A percentile compares a stretch with the other conserved stretches of the same genome.
Evolutionary conservation across 2,888 invertebrate species (phyloP).

Genomic region (Drosophila cognata): DNA sequence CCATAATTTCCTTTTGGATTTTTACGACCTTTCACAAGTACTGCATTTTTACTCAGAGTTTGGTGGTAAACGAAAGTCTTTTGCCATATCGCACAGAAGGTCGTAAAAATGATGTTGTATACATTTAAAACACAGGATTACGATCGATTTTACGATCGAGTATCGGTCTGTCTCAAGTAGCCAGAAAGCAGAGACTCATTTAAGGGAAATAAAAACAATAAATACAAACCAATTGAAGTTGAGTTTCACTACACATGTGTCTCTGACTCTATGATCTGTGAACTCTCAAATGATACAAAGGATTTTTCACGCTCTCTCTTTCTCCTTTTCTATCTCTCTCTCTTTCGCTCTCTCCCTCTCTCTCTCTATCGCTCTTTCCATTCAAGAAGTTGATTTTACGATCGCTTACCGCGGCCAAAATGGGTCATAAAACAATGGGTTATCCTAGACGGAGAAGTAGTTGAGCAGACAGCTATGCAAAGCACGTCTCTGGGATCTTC

Average conservation of each 20-base stretch:
- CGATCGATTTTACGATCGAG: slow-evolving; percentile 67
- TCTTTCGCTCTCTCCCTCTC: neutral
- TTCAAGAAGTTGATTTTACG: slow-evolving; percentile 66
- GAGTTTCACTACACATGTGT: slow-evolving; percentile 21
- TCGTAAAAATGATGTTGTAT: slow-evolving; percentile 75
- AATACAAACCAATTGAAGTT: slow-evolving; percentile 61
- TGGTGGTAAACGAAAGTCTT: slow-evolving; percentile 61
- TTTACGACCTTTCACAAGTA: slow-evolving; percentile 70
- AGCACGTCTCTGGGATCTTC: slow-evolving; percentile 20
- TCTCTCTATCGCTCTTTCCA: slow-evolving; percentile 6
- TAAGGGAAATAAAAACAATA: slow-evolving; percentile 80
- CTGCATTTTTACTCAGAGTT: slow-evolving; percentile 14
- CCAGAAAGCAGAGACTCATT: slow-evolving; percentile 66
- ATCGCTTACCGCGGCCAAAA: slow-evolving; percentile 75
- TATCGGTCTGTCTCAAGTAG: slow-evolving; percentile 42
- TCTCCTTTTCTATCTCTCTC: neutral
- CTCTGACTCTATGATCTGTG: slow-evolving; percentile 30
- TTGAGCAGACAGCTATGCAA: neutral
- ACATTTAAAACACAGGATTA: slow-evolving; percentile 76
- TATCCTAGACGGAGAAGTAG: slow-evolving; percentile 59
- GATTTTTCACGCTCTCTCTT: slow-evolving; percentile 74
- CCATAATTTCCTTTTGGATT: slow-evolving; percentile 58
- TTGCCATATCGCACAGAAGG: slow-evolving; percentile 64
- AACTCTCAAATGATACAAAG: slow-evolving; percentile 56
- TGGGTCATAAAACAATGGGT: slow-evolving; percentile 82